phyloP scores from a whole-genome alignment of 2,113 vertebrate species.

The Patagioenas fasciata region DNA sequence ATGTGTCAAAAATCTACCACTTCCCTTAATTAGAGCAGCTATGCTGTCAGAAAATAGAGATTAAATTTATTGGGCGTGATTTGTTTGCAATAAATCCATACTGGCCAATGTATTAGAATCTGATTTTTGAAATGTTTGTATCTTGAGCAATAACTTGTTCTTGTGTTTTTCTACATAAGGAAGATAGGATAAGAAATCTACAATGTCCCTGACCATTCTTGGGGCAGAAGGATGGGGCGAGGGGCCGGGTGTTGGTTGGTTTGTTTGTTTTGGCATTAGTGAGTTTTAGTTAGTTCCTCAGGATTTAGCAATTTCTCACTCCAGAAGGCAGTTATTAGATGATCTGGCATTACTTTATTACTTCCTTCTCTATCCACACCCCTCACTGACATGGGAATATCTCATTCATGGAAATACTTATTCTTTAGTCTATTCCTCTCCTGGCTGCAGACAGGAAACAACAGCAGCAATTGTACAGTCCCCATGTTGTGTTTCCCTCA shows the following conservation, averaged over 20 bases:
- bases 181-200: background rate
- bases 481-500: background rate
- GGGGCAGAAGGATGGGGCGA: too few species aligned
- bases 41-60: background rate
- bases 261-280: background rate
- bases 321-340: background rate
- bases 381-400: background rate
- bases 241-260: background rate
- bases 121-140: background rate
- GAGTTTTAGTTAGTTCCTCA: background rate
- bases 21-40: constrained; percentile 5
- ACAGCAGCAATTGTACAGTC: background rate
- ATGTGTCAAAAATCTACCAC: constrained; percentile 11
- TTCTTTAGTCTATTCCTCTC: background rate
- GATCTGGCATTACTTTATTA: background rate
- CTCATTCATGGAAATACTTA: background rate
- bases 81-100: background rate
- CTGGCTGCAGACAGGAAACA: background rate
- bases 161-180: background rate
- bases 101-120: background rate
- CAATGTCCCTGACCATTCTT: background rate
- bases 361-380: background rate
- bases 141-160: background rate
- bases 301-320: background rate
- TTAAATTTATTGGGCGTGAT: background rate